Base-by-base conservation (phyloP, 2,797 vertebrate genomes). In the Cossypha caffra region DNA sequence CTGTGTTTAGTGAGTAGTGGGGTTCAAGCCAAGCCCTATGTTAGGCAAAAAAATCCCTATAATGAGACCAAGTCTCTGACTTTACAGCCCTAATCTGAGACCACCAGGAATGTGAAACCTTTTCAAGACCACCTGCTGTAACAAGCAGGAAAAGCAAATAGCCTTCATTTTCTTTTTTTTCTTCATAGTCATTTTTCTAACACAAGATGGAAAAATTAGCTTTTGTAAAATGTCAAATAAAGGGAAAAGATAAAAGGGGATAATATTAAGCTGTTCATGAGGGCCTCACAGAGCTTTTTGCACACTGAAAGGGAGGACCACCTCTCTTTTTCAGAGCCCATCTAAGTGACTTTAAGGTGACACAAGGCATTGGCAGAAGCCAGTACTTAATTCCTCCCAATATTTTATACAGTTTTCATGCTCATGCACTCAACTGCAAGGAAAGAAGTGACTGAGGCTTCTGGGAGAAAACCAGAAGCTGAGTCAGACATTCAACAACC, bases 101-200 rank as follows among this genome's bases (percentile, higher is more conserved):
- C 95, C 96, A 96, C 91, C 95, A 92, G 48, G 87, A 92, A 75
- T 24, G 61, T 7, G 50, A 78, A 88, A 75, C 72, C 19, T 89
- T 85, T 85, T 88, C 21, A 42, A 88, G 78, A 93, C 81, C 67
- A 92, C 71, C 63, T 79, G 74, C 84, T 91, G 54, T 37, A 94
- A 74, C 4, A 11, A 77, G 86, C 26, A 92, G 63, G 52, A 82
- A 79, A 82, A 91, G n/a, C 37, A 20, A 69, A 33, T 28, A 79
- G 1, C 38, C 18, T 64, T 66, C 11, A 2, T 54, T 91, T 92
- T 63, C 63, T 50, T 88, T 74, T 67, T 29, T 52, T 31, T 31
- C 28, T 31, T 52, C 50, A 29, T 18, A 18, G 33, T 42, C 57
- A 52, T 76, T 81, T 89, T 92, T 82, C 23, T 80, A 37, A 25